Percentiles rank a stretch among this genome's conserved stretches.
Conservation (phyloP, 2,888 invertebrate species). For the Papilio gigon region DNA sequence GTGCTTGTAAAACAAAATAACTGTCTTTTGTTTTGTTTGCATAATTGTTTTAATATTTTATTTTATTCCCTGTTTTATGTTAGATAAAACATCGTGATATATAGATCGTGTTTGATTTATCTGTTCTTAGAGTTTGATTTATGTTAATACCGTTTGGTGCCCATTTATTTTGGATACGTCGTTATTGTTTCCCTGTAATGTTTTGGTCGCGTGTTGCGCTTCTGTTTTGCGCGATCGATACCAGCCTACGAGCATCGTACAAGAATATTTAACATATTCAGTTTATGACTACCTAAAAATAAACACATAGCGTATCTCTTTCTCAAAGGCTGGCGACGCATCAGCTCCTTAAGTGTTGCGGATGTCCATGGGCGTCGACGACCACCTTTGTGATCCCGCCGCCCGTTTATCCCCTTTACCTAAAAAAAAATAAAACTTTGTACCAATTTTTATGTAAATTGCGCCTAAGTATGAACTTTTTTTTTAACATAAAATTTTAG, state of each 20-base stretch:
- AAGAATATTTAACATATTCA: neutral
- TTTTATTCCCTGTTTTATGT: neutral
- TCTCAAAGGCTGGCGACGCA: too few species aligned
- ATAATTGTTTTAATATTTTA: neutral
- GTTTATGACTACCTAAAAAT: neutral
- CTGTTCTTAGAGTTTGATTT: conserved; percentile 34
- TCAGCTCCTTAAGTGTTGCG: too few species aligned
- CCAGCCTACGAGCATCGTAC: neutral
- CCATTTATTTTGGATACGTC: conserved; percentile 35
- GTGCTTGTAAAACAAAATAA: too few species aligned
- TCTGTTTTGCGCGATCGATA: conserved; percentile 2
- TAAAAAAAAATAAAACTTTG: too few species aligned
- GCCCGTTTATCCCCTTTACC: too few species aligned
- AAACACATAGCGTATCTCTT: neutral
- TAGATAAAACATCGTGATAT: conserved; percentile 12
- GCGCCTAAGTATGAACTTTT: too few species aligned
- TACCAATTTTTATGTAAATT: too few species aligned
- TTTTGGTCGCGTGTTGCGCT: conserved; percentile 27
- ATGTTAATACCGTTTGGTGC: conserved; percentile 36
- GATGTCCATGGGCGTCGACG: too few species aligned
- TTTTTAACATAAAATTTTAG: too few species aligned
- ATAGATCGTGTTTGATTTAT: conserved; percentile 35
- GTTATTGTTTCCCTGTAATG: conserved; percentile 35
- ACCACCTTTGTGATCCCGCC: too few species aligned
- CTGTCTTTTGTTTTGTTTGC: too few species aligned